These are phyloP conservation scores for Zootermopsis nevadensis DNA, from an alignment of 2,888 invertebrate genomes.

Conservation along the genomic window DNA sequence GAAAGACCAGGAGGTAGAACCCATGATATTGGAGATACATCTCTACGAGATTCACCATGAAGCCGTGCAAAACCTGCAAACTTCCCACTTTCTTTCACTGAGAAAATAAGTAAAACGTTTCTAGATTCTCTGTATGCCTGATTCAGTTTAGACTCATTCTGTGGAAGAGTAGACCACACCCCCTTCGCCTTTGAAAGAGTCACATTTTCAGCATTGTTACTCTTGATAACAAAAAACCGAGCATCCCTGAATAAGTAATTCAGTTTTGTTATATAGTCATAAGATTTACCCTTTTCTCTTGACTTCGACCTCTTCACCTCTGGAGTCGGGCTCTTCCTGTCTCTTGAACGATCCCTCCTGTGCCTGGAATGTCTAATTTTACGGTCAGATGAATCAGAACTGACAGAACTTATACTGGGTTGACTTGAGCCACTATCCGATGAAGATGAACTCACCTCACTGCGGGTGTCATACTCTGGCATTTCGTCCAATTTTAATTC, in stretches of 20 bases:
- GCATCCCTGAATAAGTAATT: slow-evolving; percentile 96
- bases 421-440: slow-evolving; percentile 76
- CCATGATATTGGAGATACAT: slow-evolving; percentile 92
- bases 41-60: slow-evolving; percentile 87
- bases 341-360: slow-evolving; percentile 52
- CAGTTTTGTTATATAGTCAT: slow-evolving; percentile 88
- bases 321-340: slow-evolving; percentile 59
- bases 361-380: slow-evolving; percentile 59
- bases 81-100: slow-evolving; percentile 97
- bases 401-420: slow-evolving; percentile 83
- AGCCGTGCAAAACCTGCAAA: slow-evolving; percentile 95
- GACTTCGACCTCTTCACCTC: slow-evolving; percentile 62
- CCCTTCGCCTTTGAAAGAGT: slow-evolving; percentile 93
- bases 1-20: slow-evolving; percentile 92
- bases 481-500: slow-evolving; percentile 82
- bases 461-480: slow-evolving; percentile 80
- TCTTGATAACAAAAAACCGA: slow-evolving; percentile 95
- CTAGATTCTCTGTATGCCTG: slow-evolving; percentile 92
- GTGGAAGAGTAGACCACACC: slow-evolving; percentile 97
- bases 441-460: slow-evolving; percentile 88
- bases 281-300: slow-evolving; percentile 67
- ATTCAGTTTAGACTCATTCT: slow-evolving; percentile 96
- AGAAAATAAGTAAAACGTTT: slow-evolving; percentile 95
- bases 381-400: slow-evolving; percentile 72
- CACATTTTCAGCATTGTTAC: slow-evolving; percentile 97